A percentile compares a stretch with the other conserved stretches of the same genome.
Conservation (phyloP, 2,888 invertebrate genomes). For the Steinernema hermaphroditum region DNA sequence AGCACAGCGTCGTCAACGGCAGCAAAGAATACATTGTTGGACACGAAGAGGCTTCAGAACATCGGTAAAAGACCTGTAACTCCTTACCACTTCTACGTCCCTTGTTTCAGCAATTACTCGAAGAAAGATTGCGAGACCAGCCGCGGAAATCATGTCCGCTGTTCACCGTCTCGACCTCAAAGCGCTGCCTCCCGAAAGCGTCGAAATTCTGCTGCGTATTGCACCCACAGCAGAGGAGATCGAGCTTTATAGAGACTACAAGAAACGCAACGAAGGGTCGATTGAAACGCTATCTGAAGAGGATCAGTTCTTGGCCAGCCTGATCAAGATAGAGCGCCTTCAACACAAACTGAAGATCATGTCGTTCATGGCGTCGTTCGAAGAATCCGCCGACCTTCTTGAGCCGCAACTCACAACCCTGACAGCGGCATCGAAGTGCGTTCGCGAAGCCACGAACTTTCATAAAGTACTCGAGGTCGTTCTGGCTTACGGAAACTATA, state of each 20-base stretch:
- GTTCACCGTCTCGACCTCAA: conserved; percentile 79
- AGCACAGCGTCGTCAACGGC: conserved; percentile 37
- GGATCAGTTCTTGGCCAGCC: conserved; percentile 67
- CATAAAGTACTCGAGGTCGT: conserved; percentile 86
- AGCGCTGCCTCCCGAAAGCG: conserved; percentile 75
- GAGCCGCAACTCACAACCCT: conserved; percentile 94
- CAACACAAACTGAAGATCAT: conserved; percentile 90
- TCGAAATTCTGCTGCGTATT: conserved; percentile 92
- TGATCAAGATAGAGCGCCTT: conserved; percentile 89
- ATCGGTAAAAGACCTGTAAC: conserved; percentile 74
- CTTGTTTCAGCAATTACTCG: conserved; percentile 82
- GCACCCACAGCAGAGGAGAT: conserved; percentile 94
- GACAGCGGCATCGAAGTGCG: conserved; percentile 88
- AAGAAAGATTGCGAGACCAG: conserved; percentile 73
- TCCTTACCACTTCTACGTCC: too few species aligned
- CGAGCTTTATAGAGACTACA: conserved; percentile 79
- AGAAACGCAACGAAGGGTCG: conserved; percentile 39
- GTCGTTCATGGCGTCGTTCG: conserved; percentile 95
- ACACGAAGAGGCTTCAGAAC: conserved; percentile 91
- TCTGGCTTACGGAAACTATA: conserved; percentile 95
- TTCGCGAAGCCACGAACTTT: conserved; percentile 86
- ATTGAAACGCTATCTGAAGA: conserved; percentile 44
- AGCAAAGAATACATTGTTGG: conserved; percentile 74
- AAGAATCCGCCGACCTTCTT: conserved; percentile 86
- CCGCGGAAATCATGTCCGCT: conserved; percentile 66